Evolutionary conservation across 2,888 invertebrate species (phyloP).

Genomic region (Hemaris fuciformis): DNA sequence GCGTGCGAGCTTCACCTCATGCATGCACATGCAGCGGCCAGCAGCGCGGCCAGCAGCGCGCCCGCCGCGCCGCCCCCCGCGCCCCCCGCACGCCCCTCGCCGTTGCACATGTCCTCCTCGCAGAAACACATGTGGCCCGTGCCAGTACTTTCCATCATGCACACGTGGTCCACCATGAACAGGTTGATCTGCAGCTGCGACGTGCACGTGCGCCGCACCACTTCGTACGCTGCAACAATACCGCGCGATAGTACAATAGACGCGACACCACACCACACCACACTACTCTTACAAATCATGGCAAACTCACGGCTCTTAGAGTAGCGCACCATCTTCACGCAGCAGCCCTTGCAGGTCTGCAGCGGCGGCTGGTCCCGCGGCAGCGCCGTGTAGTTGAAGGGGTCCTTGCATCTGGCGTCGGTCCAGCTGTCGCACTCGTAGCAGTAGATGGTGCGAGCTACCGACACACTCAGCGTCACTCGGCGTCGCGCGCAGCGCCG

Average conservation of each 20-base stretch:
- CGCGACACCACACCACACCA: not conserved
- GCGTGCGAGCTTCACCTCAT: slow-evolving; percentile 68
- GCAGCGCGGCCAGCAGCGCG: slow-evolving; percentile 41
- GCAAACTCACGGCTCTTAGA: slow-evolving; percentile 91
- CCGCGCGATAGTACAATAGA: not conserved
- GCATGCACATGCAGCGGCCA: slow-evolving; percentile 74
- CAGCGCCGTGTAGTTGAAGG: slow-evolving; percentile 95
- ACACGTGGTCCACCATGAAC: slow-evolving; percentile 99
- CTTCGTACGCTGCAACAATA: slow-evolving; percentile 89
- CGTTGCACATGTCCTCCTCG: slow-evolving; percentile 97
- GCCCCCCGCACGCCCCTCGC: slow-evolving; percentile 44
- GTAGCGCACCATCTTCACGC: slow-evolving; percentile 97
- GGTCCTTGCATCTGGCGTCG: slow-evolving; percentile 93
- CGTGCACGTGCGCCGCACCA: slow-evolving; percentile 95
- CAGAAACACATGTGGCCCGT: slow-evolving; percentile 99
- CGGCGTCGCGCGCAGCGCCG: too few relatives aligned
- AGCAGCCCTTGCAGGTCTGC: slow-evolving; percentile 95
- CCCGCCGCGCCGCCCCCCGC: slow-evolving; percentile 44
- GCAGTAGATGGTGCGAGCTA: slow-evolving; percentile 94
- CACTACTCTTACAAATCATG: not conserved
- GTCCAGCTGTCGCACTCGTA: slow-evolving; percentile 97
- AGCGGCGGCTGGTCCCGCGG: slow-evolving; percentile 93
- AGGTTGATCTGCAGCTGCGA: slow-evolving; percentile 96
- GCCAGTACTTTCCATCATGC: slow-evolving; percentile 99
- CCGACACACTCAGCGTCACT: too few relatives aligned